These are phyloP conservation scores for Malurus alboscapulatus DNA, from an alignment of 2,113 vertebrate genomes.

Conservation along the genomic window DNA sequence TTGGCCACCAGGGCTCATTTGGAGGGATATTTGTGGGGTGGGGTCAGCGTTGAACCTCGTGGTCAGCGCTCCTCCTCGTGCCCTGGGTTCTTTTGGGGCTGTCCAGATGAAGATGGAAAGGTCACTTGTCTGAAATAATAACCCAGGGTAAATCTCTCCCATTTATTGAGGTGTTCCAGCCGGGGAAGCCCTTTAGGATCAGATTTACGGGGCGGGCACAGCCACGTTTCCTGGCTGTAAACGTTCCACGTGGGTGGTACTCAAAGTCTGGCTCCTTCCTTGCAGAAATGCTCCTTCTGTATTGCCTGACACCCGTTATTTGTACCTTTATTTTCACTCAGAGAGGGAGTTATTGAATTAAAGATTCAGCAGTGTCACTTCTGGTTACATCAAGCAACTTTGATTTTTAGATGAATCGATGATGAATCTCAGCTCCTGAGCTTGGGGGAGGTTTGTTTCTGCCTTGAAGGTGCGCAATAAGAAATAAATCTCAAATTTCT, in stretches of 20 bases:
- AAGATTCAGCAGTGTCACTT: neutral
- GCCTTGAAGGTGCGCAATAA: neutral
- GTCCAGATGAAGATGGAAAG: neutral
- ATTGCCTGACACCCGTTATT: neutral
- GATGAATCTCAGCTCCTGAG: neutral
- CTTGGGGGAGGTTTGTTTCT: neutral
- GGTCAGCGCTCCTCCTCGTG: accelerated
- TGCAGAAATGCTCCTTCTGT: accelerated
- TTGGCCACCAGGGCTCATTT: neutral
- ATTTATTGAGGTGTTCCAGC: neutral
- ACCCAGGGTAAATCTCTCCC: neutral
- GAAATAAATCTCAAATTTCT: neutral
- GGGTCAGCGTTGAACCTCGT: accelerated
- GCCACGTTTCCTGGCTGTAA: neutral
- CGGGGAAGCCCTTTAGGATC: neutral
- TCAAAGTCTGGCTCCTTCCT: neutral
- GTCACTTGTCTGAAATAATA: neutral
- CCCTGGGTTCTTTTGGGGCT: neutral
- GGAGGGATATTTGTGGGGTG: neutral
- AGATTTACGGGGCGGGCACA: neutral
- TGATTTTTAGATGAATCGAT: neutral
- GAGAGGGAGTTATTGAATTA: neutral
- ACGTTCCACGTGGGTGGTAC: neutral
- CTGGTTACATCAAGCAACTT: neutral
- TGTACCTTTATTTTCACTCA: neutral